phyloP scores from a whole-genome alignment of 2,888 invertebrate species.

The Hemicrepidius hirtus region DNA sequence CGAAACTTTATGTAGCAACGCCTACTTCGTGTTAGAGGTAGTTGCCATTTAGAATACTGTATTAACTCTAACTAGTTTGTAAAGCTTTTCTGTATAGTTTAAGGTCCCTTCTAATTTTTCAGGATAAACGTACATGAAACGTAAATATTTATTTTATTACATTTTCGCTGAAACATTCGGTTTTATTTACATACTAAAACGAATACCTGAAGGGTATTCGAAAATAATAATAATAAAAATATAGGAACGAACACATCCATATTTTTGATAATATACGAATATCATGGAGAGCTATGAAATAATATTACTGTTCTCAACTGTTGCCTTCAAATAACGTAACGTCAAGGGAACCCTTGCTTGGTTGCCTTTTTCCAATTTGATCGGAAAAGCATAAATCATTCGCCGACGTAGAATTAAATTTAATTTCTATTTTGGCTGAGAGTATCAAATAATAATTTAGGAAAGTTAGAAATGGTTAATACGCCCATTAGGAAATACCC shows the following conservation, averaged over 20 bases:
- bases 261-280: constrained; percentile 20
- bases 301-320: constrained; percentile 14
- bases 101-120: background rate
- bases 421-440: constrained; percentile 31
- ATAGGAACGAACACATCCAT: constrained; percentile 7
- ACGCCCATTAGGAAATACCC: constrained; percentile 42
- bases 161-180: constrained; percentile 5
- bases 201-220: constrained; percentile 12
- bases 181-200: constrained; percentile 25
- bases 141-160: background rate
- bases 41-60: constrained; percentile 41
- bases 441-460: constrained; percentile 40
- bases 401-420: constrained; percentile 27
- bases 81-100: background rate
- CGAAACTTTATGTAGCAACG: constrained; percentile 37
- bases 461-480: constrained; percentile 45
- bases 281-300: constrained; percentile 7
- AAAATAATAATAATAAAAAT: constrained; percentile 20
- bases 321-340: constrained; percentile 10
- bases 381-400: constrained; percentile 28
- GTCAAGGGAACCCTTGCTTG: background rate
- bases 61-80: constrained; percentile 35
- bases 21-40: constrained; percentile 43
- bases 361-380: constrained; percentile 14
- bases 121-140: background rate